Evolutionary conservation across 2,888 invertebrate genomes (phyloP), one percentile per base, ranked within the genome.

Genomic region (Zaprionus bogoriensis): DNA sequence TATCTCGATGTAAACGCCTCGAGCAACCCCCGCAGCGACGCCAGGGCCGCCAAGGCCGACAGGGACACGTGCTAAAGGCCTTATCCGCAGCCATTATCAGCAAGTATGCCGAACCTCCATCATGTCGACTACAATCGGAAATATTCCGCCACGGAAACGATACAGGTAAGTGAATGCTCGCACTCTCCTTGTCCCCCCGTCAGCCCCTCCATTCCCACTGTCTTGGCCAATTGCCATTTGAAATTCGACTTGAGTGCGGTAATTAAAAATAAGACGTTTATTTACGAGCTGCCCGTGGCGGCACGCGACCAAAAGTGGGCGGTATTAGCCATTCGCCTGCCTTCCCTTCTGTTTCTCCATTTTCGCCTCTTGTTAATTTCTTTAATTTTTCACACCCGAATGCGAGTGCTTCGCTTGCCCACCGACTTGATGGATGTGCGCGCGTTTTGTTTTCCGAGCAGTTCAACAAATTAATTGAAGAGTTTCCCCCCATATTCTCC

Each of bases 111-210:
- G 77, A 89, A 90, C 82, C 89, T 89, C 76, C 89, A 89, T 77
- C 89, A 89, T 88, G 90, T 90, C 55, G 90, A 90, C 83, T 90
- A 90, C 78, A 91, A 90, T 83, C 90, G 90, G 77, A 91, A 91
- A 79, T 91, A 91, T 79, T 89, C 91, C 71, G 91, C 91, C 64
- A 90, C 91, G 87, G 91, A 91, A 90, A 91, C 91, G 73, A 91
- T 91, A 79, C 90, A 90, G 91, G 91, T 91, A 88, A 90, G 90
- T 89, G 79, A 54, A 38, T 54, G 50, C 20, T 25, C 19, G 17
- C 27, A 22, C 10, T 5, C 12, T 14, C n/a, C 7, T 10, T 28
- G 27, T 42, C 14, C 17, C 14, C 9, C 32, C 22, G 19, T 27
- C 20, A n/a, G 32, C 23, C 9, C 3, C 19, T 17, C 12, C n/a